Percentiles rank a stretch among this genome's conserved stretches.
These are phyloP conservation scores for Spodoptera picta DNA, from an alignment of 2,888 invertebrate genomes.

Conservation along the genomic window DNA sequence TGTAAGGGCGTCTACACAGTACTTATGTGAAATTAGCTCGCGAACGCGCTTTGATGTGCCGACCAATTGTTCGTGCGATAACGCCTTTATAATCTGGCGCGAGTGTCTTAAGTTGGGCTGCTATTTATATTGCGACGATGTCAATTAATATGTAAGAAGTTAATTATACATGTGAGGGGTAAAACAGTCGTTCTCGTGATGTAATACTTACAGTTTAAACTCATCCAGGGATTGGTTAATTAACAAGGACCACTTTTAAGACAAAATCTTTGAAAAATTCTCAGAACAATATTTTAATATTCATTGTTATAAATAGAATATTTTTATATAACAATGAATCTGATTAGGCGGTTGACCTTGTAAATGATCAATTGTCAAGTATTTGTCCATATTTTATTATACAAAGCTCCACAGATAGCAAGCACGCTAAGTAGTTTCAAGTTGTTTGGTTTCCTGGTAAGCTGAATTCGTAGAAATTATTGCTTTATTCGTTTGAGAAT, in stretches of 20 bases:
- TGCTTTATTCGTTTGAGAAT: neutral
- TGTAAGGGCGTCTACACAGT: constrained; percentile 83
- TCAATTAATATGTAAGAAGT: constrained; percentile 48
- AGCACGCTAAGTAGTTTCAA: neutral
- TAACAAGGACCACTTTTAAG: no score
- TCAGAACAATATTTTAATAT: no score
- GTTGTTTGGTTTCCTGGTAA: neutral
- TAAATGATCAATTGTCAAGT: no score
- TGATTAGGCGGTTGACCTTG: no score
- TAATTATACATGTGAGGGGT: constrained; percentile 36
- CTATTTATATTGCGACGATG: constrained; percentile 52
- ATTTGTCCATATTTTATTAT: no score
- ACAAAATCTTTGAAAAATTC: no score
- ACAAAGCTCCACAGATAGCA: no score
- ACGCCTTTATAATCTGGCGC: constrained; percentile 80
- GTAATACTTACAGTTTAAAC: no score
- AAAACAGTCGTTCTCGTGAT: neutral
- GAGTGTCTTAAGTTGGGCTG: constrained; percentile 57
- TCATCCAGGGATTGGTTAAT: no score
- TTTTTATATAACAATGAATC: no score
- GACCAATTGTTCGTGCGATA: constrained; percentile 82
- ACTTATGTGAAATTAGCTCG: constrained; percentile 87
- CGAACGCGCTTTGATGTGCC: constrained; percentile 83
- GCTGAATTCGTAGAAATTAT: constrained; percentile 8
- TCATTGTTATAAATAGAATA: no score